phyloP scores from a whole-genome alignment of 2,888 invertebrate species.

The Heteromyza rotundicornis region DNA sequence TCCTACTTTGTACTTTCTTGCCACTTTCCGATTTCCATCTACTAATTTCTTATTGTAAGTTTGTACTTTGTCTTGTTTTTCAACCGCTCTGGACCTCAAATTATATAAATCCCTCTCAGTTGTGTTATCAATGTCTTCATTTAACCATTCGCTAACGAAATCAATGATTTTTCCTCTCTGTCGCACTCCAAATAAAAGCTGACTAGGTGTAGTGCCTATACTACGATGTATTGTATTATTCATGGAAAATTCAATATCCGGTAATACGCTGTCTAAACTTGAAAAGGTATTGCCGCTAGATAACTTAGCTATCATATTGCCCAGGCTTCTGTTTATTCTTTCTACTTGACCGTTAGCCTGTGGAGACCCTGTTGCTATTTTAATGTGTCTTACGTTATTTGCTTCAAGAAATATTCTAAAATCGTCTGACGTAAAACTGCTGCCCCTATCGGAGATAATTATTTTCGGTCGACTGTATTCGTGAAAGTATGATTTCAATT shows the following conservation, averaged over 20 bases:
- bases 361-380: constrained; percentile 8
- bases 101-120: too few relatives aligned
- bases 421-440: constrained; percentile 16
- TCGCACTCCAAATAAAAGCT: constrained; percentile 39
- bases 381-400: constrained; percentile 8
- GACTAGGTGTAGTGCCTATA: constrained; percentile 39
- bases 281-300: not conserved
- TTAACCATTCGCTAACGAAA: constrained; percentile 20
- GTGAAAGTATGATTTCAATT: constrained; percentile 13
- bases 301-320: constrained; percentile 14
- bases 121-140: constrained; percentile 5
- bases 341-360: constrained; percentile 24
- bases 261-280: too few relatives aligned
- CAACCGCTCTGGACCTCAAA: too few relatives aligned
- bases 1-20: constrained; percentile 4
- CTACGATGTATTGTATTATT: constrained; percentile 40
- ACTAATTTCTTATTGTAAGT: too few relatives aligned
- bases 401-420: constrained; percentile 11
- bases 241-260: constrained; percentile 34
- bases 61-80: too few relatives aligned
- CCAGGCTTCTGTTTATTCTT: constrained; percentile 10
- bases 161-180: constrained; percentile 31
- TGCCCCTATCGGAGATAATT: constrained; percentile 17
- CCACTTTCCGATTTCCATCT: too few relatives aligned
- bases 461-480: constrained; percentile 16